These are phyloP conservation scores for Ploceus nigricollis DNA, from an alignment of 2,113 vertebrate species.

Conservation along the genomic window DNA sequence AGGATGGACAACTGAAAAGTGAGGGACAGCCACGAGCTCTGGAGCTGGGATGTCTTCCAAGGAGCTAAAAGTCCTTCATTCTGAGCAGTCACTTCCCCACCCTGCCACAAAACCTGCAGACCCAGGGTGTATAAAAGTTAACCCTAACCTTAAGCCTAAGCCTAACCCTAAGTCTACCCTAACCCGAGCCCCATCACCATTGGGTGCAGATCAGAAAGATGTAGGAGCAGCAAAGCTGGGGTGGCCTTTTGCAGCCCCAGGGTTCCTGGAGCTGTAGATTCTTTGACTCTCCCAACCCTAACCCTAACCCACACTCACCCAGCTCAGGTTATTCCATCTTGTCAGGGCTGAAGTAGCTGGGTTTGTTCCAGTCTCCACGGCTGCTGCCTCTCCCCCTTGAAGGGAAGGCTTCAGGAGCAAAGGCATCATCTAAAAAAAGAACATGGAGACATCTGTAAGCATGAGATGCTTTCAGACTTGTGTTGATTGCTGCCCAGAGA, in stretches of 20 bases:
- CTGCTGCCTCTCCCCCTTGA: neutral
- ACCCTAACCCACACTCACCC: neutral
- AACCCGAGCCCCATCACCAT: fast-evolving
- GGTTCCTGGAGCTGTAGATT: neutral
- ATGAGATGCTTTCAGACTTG: fast-evolving
- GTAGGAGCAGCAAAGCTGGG: neutral
- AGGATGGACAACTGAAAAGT: neutral
- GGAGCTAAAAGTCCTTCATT: neutral
- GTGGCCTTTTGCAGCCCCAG: neutral
- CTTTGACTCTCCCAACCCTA: neutral
- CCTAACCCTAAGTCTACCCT: neutral
- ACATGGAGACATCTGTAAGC: neutral
- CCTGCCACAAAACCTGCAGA: neutral
- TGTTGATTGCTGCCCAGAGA: neutral
- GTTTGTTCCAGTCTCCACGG: neutral
- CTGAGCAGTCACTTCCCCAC: neutral
- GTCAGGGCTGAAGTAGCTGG: neutral
- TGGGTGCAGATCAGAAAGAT: neutral
- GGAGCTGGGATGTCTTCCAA: neutral
- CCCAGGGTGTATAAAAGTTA: neutral
- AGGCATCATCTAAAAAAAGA: neutral
- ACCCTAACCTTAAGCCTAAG: neutral
- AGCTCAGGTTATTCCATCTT: neutral
- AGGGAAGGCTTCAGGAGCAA: constrained; percentile 13
- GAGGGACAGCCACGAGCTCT: fast-evolving